Evolutionary conservation across 1,140 invertebrate genomes (phyloP), one percentile per base, ranked within the genome.

Genomic region (Dendroctonus ponderosae): DNA sequence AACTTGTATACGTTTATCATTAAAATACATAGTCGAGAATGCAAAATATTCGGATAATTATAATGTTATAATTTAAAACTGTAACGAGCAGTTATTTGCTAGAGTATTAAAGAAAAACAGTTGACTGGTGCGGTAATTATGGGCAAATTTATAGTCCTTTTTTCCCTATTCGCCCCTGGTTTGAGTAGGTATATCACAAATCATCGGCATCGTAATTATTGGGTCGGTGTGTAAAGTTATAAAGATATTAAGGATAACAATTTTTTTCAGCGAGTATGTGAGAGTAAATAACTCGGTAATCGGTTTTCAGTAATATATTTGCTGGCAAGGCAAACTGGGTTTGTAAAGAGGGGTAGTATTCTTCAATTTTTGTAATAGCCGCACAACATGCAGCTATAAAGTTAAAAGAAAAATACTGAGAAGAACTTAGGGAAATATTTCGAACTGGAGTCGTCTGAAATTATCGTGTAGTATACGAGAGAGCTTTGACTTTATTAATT

Each of bases 151-250:
- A 54, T 63, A 15, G 15, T 37, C 26, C 38, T 54, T 44, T 63
- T 63, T 63, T 42, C 54, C 15, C 38, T 63, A 43, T 54, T 63
- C 49, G 42, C 61, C 12, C 41, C 50, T 42, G 53, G 50, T 46
- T 63, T 63, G 41, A 52, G 61, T 63, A 63, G 61, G 51, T 63
- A 63, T 39, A 63, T 37, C 49, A 54, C 61, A 54, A 54, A 63
- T 63, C 12, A 63, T 63, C 42, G 15, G 26, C 15, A 7, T 54
- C 5, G 12, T 63, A 53, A 53, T 62, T 62, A 62, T 62, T 48
- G 14, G 40, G 7, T 62, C 37, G 49, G 48, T 48, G 26, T 11
- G 38, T 60, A 60, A 26, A 60, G 58, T 26, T 60, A 8, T 49
- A 40, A 50, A 26, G 26, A 37, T 9, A 60, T 49, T 60, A 60